phyloP scores from a whole-genome alignment of 1,140 invertebrate genomes.

The Drosophila sechellia region DNA sequence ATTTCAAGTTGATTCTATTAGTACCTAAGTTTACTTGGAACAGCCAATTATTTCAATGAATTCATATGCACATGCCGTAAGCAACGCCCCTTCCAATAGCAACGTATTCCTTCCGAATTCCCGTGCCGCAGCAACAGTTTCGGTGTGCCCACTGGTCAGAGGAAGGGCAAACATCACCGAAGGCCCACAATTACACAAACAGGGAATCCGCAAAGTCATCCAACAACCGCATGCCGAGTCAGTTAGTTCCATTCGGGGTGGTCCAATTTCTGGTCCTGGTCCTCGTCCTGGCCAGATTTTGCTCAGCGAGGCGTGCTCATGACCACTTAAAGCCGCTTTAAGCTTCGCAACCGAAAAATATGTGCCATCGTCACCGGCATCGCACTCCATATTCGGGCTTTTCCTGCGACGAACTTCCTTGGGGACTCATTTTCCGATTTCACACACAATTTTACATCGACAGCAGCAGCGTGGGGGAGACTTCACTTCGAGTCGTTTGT shows the following conservation, averaged over 20 bases:
- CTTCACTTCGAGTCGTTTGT: slow-evolving; percentile 5
- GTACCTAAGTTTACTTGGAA: neutral
- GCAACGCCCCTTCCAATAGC: neutral
- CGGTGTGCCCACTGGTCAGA: slow-evolving; percentile 10
- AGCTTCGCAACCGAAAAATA: slow-evolving; percentile 9
- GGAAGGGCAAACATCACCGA: slow-evolving; percentile 16
- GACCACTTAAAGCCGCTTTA: slow-evolving; percentile 53
- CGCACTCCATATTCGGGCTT: slow-evolving; percentile 33
- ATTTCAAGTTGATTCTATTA: too few species aligned
- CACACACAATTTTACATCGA: slow-evolving; percentile 51
- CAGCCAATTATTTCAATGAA: slow-evolving; percentile 14
- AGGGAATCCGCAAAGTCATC: slow-evolving; percentile 39
- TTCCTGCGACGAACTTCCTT: slow-evolving; percentile 39
- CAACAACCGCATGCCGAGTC: slow-evolving; percentile 13
- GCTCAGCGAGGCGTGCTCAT: slow-evolving; percentile 31
- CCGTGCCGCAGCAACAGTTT: slow-evolving; percentile 32
- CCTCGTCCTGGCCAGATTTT: neutral
- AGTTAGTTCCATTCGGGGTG: slow-evolving; percentile 10
- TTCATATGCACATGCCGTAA: neutral
- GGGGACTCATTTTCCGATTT: slow-evolving; percentile 51
- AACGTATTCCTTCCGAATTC: neutral
- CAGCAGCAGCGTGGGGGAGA: slow-evolving; percentile 9
- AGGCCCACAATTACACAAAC: slow-evolving; percentile 40
- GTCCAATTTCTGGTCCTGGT: slow-evolving; percentile 12
- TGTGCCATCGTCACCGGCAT: slow-evolving; percentile 15